Percentiles rank a stretch among this genome's conserved stretches.
phyloP scores from a whole-genome alignment of 2,113 vertebrate genomes.

The Natator depressus region DNA sequence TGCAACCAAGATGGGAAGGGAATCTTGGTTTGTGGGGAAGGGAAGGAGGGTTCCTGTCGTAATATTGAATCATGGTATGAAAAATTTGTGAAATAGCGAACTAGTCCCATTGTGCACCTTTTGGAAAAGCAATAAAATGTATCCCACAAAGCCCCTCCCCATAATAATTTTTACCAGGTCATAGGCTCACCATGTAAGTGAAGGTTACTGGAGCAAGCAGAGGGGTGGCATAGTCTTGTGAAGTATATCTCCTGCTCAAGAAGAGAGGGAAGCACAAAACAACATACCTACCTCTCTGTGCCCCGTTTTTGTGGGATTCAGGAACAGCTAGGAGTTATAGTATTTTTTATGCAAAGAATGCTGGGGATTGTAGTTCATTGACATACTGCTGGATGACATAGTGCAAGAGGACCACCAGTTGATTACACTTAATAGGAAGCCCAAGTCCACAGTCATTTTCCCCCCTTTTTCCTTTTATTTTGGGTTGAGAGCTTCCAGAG shows the following conservation, averaged over 20 bases:
- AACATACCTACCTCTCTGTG: background rate
- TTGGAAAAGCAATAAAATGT: too few species aligned
- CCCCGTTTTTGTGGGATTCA: background rate
- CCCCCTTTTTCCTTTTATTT: background rate
- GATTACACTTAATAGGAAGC: background rate
- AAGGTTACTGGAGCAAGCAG: background rate
- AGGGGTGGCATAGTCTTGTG: background rate
- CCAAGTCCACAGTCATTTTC: background rate
- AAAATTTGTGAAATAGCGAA: too few species aligned
- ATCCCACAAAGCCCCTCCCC: too few species aligned
- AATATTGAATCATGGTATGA: too few species aligned
- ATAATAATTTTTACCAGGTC: too few species aligned
- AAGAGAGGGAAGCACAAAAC: background rate
- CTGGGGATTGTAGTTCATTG: accelerated
- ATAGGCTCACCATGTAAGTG: too few species aligned
- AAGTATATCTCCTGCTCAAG: background rate
- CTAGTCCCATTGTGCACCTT: too few species aligned
- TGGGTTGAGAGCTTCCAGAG: too few species aligned
- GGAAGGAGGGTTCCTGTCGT: too few species aligned
- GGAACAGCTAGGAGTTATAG: background rate
- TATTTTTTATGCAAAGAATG: background rate
- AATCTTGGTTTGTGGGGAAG: too few species aligned
- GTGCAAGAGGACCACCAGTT: background rate
- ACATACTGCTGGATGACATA: background rate
- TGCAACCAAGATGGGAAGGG: accelerated